phyloP scores from a whole-genome alignment of 2,888 invertebrate genomes.

The Epinotia brunnichana region DNA sequence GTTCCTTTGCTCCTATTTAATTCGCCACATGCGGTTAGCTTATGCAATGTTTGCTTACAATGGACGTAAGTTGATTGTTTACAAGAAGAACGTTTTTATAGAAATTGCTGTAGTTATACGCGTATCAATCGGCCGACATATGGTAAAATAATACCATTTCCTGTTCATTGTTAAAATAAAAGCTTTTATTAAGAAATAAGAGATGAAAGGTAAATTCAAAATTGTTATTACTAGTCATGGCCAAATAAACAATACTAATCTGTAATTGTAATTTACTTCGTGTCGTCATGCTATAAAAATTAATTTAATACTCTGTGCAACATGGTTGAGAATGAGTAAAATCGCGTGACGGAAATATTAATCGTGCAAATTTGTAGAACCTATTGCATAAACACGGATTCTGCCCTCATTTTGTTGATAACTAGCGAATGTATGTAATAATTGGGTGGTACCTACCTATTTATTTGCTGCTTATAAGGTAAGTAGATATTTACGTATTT shows the following conservation, averaged over 20 bases:
- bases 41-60: slow-evolving; percentile 78
- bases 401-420: not conserved
- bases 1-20: slow-evolving; percentile 79
- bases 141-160: slow-evolving; percentile 44
- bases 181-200: slow-evolving; percentile 3
- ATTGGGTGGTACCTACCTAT: not conserved
- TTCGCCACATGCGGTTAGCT: slow-evolving; percentile 74
- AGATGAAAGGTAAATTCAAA: not conserved
- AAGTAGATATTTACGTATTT: too few species aligned
- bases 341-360: not conserved
- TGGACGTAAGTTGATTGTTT: slow-evolving; percentile 64
- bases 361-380: slow-evolving; percentile 3
- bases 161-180: slow-evolving; percentile 42
- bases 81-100: slow-evolving; percentile 56
- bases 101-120: slow-evolving; percentile 49
- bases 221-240: not conserved
- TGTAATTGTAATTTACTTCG: not conserved
- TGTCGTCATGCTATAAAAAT: not conserved
- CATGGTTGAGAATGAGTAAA: not conserved
- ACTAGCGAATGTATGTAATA: not conserved
- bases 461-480: not conserved
- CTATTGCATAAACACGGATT: not conserved
- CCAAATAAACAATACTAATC: not conserved
- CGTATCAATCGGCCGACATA: slow-evolving; percentile 44
- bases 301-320: not conserved